Evolutionary conservation across 1,140 invertebrate species (phyloP).

Genomic region (Scaptodrosophila lebanonensis): DNA sequence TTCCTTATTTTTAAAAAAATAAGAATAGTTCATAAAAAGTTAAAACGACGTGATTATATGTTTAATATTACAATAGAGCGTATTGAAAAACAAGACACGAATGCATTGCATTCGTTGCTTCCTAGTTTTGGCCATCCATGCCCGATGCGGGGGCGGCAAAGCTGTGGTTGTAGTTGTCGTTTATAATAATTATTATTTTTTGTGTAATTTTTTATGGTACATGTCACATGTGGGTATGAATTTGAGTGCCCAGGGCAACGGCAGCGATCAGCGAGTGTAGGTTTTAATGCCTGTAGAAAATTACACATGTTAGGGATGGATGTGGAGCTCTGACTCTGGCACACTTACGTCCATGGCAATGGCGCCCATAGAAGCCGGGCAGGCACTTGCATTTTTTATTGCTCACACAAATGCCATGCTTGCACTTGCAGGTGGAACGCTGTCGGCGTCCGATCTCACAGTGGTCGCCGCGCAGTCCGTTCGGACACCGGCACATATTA

Average conservation of each 20-base stretch:
- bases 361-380: constrained; percentile 57
- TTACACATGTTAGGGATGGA: no score
- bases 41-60: no score
- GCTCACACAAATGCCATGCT: constrained; percentile 84
- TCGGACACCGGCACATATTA: constrained; percentile 89
- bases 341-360: constrained; percentile 68
- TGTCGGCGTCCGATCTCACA: constrained; percentile 88
- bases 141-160: no score
- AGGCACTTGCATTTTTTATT: constrained; percentile 82
- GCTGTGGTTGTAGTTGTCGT: not conserved
- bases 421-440: constrained; percentile 84
- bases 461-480: constrained; percentile 88
- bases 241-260: constrained; percentile 13
- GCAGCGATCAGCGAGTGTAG: constrained; percentile 31
- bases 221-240: constrained; percentile 26
- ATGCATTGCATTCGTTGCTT: constrained; percentile 7
- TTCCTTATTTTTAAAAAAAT: constrained; percentile 49
- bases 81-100: no score
- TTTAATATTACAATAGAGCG: no score
- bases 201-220: constrained; percentile 36
- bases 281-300: constrained; percentile 39
- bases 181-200: no score
- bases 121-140: no score
- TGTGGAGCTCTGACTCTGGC: not conserved
- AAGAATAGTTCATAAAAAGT: not conserved